Percentiles rank a stretch among this genome's conserved stretches.
These are phyloP conservation scores for Oryzias sinensis DNA, from an alignment of 2,797 vertebrate species.

Conservation along the genomic window DNA sequence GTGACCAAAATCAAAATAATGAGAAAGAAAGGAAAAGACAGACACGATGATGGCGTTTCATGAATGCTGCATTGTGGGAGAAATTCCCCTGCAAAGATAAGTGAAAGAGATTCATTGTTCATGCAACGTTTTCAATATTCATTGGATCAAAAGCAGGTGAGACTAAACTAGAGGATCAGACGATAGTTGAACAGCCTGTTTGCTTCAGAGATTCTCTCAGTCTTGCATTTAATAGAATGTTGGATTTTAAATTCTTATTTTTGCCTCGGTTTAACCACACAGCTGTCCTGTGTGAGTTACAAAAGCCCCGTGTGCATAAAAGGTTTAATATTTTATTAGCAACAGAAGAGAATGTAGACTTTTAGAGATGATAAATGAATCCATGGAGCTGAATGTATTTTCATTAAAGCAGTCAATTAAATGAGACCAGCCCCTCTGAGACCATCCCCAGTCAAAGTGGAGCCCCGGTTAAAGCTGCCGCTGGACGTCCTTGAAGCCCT, in stretches of 20 bases:
- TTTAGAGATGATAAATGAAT: constrained; percentile 55
- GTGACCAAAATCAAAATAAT: no score
- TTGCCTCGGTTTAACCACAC: constrained; percentile 35
- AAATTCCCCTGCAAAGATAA: no score
- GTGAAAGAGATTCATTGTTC: no score
- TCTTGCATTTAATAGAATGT: constrained; percentile 26
- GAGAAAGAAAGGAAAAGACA: no score
- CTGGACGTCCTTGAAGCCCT: constrained; percentile 51
- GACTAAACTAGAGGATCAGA: no score
- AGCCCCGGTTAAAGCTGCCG: constrained; percentile 41
- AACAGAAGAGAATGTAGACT: constrained; percentile 23
- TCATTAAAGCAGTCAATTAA: constrained; percentile 54
- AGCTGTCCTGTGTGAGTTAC: constrained; percentile 15
- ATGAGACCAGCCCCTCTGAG: constrained; percentile 51
- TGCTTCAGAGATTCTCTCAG: constrained; percentile 5
- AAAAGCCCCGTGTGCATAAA: constrained; percentile 46
- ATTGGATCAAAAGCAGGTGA: no score
- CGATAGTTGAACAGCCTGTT: not conserved
- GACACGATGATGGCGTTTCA: no score
- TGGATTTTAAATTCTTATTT: constrained; percentile 49
- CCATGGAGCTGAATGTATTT: constrained; percentile 43
- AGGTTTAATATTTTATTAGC: constrained; percentile 57
- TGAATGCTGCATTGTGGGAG: no score
- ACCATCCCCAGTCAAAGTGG: constrained; percentile 29
- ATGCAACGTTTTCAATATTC: no score